Evolutionary conservation across 1,140 invertebrate genomes (phyloP), one percentile per base, ranked within the genome.

Genomic region (Drosophila sturtevanti): DNA sequence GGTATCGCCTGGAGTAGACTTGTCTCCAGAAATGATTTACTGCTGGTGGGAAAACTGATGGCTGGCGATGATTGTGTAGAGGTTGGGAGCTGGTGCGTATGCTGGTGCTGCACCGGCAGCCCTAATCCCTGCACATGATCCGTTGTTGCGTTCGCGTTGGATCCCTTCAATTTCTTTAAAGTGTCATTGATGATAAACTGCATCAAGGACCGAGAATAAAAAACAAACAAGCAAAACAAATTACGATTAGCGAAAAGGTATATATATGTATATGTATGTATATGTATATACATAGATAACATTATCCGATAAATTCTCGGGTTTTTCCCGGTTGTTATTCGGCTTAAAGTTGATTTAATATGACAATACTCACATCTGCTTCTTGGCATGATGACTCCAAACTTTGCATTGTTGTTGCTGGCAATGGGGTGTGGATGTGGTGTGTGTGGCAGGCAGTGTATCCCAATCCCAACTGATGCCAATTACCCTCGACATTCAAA

Each of bases 381-480:
- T 94, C 93, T 92, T 94, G 93, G 93, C 93, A 94, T 93, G 93
- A 93, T 90, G 93, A 93, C 91, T 94, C 93, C 93, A 94, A 92
- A 91, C 93, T 94, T 94, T 94, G 93, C 93, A 94, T 94, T 90
- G 92, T 94, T 93, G 86, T 89, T 77, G 86, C 76, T 56, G 54
- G 27, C 54, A 14, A 56, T 48, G 41, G 41, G 41, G 41, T 48
- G 41, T 48, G 86, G 71, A 87, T 77, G 91, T 91, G 34, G 67
- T 70, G 58, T 92, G 90, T 90, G 91, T 92, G 92, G 92, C 85
- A 85, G 91, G 41, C 41, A 48, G 41, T 16, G 41, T 48, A 48
- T 48, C 41, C 41, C 41, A 48, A 89, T 77, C 87, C 67, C 67
- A 56, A 75, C 38, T 67, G 56, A 55, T 62, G 58, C 63, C 71